Percentiles rank a stretch among this genome's conserved stretches.
Conservation (phyloP, 2,888 invertebrate genomes). For the Oeneis ivallda region DNA sequence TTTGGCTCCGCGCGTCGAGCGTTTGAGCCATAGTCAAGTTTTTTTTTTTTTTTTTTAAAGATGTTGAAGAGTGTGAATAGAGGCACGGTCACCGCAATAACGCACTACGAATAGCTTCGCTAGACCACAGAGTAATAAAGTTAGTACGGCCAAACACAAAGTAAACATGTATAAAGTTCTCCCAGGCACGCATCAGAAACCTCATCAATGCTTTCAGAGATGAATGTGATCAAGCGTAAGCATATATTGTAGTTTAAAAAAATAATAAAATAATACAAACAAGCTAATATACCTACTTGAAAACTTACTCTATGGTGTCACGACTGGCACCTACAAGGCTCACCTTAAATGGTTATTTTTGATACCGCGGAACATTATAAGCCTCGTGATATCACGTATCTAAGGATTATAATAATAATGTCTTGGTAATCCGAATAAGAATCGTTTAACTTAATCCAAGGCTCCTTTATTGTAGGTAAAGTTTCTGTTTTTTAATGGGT, state of each 20-base stretch:
- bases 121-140: constrained; percentile 20
- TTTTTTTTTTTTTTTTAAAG: too few relatives aligned
- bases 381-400: constrained; percentile 29
- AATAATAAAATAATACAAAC: neutral
- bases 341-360: constrained; percentile 37
- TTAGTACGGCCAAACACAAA: too few relatives aligned
- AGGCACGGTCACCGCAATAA: constrained; percentile 36
- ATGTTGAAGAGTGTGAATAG: constrained; percentile 38
- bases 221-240: too few relatives aligned
- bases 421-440: constrained; percentile 1
- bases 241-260: too few relatives aligned
- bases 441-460: neutral
- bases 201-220: too few relatives aligned
- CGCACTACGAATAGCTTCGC: constrained; percentile 32
- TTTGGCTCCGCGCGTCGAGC: too few relatives aligned
- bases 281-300: constrained; percentile 9
- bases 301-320: constrained; percentile 28
- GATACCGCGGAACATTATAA: constrained; percentile 35
- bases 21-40: too few relatives aligned
- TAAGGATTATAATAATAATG: constrained; percentile 11
- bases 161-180: too few relatives aligned
- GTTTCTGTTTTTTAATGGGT: too few relatives aligned
- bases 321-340: constrained; percentile 30
- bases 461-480: too few relatives aligned
- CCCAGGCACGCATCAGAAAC: too few relatives aligned